A percentile compares a stretch with the other conserved stretches of the same genome.
phyloP scores from a whole-genome alignment of 1,140 invertebrate species.

The Meteorus sp. region DNA sequence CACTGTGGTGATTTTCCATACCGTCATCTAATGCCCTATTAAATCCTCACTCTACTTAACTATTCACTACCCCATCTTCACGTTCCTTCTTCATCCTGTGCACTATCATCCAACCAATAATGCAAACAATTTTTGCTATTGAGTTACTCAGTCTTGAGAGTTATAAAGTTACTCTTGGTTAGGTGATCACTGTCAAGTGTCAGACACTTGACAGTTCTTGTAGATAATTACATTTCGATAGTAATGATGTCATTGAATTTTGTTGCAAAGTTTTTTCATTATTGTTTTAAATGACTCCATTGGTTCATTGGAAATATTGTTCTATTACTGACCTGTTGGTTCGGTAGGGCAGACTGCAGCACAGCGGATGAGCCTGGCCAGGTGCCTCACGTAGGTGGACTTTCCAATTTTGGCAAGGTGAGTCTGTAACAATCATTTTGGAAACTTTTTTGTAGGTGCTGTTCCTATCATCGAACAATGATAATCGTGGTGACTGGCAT shows the following conservation, averaged over 20 bases:
- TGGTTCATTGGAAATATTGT: too few species aligned
- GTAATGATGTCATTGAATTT: too few species aligned
- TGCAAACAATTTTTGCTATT: conserved; percentile 44
- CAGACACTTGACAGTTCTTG: too few species aligned
- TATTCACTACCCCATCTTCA: background rate
- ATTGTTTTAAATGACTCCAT: background rate
- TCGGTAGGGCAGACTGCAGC: conserved; percentile 74
- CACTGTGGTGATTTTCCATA: too few species aligned
- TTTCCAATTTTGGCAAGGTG: conserved; percentile 78
- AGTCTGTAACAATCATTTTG: conserved; percentile 37
- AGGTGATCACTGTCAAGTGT: too few species aligned
- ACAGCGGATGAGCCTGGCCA: conserved; percentile 69
- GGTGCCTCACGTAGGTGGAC: conserved; percentile 69
- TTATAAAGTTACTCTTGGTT: too few species aligned
- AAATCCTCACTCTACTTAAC: background rate
- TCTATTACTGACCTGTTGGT: conserved; percentile 47
- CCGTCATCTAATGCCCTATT: too few species aligned
- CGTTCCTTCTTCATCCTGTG: background rate
- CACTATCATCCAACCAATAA: conserved; percentile 24
- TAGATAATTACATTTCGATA: too few species aligned
- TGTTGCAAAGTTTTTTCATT: background rate
- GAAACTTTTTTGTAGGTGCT: background rate
- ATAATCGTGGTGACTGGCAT: too few species aligned
- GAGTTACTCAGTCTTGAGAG: conserved; percentile 47
- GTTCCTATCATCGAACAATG: too few species aligned